These are phyloP conservation scores for Acrocephalus kingi DNA, from an alignment of 2,113 vertebrate genomes.

Conservation along the genomic window DNA sequence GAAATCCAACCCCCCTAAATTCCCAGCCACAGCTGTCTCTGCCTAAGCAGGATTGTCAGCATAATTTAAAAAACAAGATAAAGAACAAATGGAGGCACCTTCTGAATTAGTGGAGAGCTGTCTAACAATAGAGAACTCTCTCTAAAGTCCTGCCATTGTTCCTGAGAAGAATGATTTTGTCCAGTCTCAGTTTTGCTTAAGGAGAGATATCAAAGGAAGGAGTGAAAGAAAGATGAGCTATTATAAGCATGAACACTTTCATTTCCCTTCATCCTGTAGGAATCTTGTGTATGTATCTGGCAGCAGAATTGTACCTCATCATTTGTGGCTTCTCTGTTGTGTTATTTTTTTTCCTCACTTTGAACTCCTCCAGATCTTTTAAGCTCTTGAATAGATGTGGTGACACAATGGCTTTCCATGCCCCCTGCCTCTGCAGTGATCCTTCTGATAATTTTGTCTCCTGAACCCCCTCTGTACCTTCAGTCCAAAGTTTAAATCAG, in stretches of 20 bases:
- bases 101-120: not conserved
- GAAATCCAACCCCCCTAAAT: not conserved
- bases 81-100: not conserved
- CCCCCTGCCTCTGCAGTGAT: not conserved
- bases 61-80: not conserved
- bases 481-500: constrained; percentile 7
- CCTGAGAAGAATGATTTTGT: not conserved
- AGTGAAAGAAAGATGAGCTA: not conserved
- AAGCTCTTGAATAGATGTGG: not conserved
- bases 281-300: not conserved
- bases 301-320: not conserved
- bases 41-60: not conserved
- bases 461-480: not conserved
- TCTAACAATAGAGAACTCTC: not conserved
- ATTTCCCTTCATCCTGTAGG: not conserved
- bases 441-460: not conserved
- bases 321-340: not conserved
- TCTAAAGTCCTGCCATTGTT: constrained; percentile 3
- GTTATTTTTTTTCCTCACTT: not conserved
- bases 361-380: not conserved
- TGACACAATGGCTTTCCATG: not conserved
- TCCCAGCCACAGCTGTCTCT: not conserved
- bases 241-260: not conserved
- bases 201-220: not conserved
- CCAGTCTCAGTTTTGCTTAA: not conserved